Conservation (phyloP, 2,888 invertebrate genomes). For the Salpingus planirostris region DNA sequence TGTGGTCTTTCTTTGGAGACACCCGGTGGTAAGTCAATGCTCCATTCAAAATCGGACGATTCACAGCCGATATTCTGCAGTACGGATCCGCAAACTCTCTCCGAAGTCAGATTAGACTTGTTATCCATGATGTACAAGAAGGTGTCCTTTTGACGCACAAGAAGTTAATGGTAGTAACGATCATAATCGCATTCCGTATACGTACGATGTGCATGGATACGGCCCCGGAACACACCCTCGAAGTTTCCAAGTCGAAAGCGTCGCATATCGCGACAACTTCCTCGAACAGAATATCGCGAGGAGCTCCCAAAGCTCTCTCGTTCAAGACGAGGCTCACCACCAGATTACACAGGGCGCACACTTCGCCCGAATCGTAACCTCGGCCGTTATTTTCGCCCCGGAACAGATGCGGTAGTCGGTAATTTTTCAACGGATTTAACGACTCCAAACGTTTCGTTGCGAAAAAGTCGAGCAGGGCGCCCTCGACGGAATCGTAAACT, state of each 20-base stretch:
- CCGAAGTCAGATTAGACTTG: conserved; percentile 44
- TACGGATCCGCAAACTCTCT: conserved; percentile 48
- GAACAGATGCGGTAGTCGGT: not conserved
- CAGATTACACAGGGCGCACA: not conserved
- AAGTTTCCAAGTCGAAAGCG: conserved; percentile 48
- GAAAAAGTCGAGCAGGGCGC: too few species aligned
- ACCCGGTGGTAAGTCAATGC: conserved; percentile 19
- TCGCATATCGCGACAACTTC: conserved; percentile 41
- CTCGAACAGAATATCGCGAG: not conserved
- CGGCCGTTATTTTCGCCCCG: not conserved
- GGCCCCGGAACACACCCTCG: conserved; percentile 53
- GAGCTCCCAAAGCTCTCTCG: not conserved
- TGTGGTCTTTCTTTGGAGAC: not conserved
- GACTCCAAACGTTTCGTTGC: too few species aligned
- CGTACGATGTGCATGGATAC: conserved; percentile 53
- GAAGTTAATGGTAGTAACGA: too few species aligned
- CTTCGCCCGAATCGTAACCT: not conserved
- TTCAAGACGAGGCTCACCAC: not conserved
- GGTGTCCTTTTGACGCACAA: too few species aligned
- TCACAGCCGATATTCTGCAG: conserved; percentile 41
- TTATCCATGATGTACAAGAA: conserved; percentile 51
- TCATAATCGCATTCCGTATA: too few species aligned
- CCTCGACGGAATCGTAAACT: too few species aligned
- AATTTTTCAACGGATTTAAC: too few species aligned
- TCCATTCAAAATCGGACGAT: conserved; percentile 18